Percentiles rank a stretch among this genome's conserved stretches.
These are phyloP conservation scores for Tangara arthus DNA, from an alignment of 2,797 vertebrate species.

Conservation along the genomic window DNA sequence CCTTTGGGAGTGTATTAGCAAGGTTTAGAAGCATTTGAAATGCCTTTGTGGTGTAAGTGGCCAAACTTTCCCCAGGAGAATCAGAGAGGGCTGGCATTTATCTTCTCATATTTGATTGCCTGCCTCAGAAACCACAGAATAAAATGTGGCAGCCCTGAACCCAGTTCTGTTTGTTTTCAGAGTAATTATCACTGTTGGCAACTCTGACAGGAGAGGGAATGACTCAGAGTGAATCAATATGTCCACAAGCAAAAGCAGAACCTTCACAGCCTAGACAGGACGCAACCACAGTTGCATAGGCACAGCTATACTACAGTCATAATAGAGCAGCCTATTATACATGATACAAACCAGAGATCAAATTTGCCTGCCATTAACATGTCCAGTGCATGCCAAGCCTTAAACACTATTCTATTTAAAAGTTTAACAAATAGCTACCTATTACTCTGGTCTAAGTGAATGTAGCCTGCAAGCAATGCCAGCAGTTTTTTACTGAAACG, in stretches of 20 bases:
- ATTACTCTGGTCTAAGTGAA: not conserved
- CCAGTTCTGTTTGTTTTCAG: conserved; percentile 31
- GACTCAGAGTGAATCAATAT: conserved; percentile 44
- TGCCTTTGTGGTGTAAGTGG: not conserved
- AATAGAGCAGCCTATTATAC: not conserved
- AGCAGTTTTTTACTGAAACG: not conserved
- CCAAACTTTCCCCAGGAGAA: not conserved
- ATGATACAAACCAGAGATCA: not conserved
- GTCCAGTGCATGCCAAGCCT: not conserved
- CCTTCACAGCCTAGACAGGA: conserved; percentile 18
- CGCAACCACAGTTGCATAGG: not conserved
- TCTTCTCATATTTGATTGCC: not conserved
- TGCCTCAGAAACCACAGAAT: not conserved
- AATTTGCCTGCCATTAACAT: not conserved
- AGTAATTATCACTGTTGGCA: not conserved
- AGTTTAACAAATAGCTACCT: not conserved
- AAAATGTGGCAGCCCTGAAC: not conserved
- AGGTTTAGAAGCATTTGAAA: not conserved
- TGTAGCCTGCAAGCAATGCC: not conserved
- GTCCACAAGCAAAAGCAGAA: conserved; percentile 29
- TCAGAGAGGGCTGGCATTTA: not conserved
- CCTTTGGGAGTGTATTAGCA: not conserved
- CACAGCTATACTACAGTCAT: not conserved
- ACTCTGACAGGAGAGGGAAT: conserved; percentile 34
- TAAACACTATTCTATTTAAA: not conserved